phyloP scores from a whole-genome alignment of 2,888 invertebrate species.

The Maniola hyperantus region DNA sequence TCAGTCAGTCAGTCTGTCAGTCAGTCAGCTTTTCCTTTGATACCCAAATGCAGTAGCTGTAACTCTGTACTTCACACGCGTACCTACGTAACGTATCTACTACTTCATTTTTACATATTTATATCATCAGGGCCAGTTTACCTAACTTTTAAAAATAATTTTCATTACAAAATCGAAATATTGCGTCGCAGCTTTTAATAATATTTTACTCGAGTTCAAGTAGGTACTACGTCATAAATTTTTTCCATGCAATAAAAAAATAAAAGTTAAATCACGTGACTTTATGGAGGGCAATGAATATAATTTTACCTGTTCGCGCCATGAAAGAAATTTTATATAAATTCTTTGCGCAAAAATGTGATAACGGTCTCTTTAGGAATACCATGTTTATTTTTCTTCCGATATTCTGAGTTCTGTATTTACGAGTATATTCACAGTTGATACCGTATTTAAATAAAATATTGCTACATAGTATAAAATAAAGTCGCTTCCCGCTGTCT shows the following conservation, averaged over 20 bases:
- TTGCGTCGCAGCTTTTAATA: background rate
- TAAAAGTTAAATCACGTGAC: constrained; percentile 35
- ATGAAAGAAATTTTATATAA: constrained; percentile 42
- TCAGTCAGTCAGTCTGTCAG: too few species aligned
- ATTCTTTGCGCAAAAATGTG: constrained; percentile 45
- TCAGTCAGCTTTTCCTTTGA: too few species aligned
- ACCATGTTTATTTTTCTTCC: constrained; percentile 43
- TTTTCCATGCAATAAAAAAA: constrained; percentile 27
- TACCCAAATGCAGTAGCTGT: too few species aligned
- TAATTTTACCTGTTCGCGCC: constrained; percentile 52
- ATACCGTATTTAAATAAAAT: background rate
- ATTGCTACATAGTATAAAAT: too few species aligned
- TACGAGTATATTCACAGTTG: background rate
- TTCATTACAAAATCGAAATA: constrained; percentile 9
- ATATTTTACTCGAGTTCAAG: background rate
- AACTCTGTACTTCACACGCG: too few species aligned
- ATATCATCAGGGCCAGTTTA: too few species aligned
- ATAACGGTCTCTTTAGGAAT: constrained; percentile 47
- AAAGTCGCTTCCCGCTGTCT: too few species aligned
- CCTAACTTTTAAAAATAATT: background rate
- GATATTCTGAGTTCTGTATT: background rate
- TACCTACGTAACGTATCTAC: too few species aligned
- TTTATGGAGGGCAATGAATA: constrained; percentile 52
- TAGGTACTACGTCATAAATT: constrained; percentile 22
- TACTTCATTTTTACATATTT: too few species aligned